Conservation (phyloP, 2,888 invertebrate genomes). For the Drosophila greeni region DNA sequence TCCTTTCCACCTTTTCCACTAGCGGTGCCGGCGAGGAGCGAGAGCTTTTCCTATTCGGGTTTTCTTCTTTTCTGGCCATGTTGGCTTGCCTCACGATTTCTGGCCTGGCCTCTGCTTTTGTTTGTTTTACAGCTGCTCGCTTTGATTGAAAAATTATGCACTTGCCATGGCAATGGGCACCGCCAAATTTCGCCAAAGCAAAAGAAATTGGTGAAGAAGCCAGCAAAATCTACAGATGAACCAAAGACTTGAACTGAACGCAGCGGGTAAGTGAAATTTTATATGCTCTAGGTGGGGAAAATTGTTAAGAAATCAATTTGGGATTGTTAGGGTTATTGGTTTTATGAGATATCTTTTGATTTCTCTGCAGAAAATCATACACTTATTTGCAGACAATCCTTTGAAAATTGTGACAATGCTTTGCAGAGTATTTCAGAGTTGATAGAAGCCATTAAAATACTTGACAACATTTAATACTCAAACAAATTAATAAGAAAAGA, state of each 20-base stretch:
- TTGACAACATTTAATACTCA: too few relatives aligned
- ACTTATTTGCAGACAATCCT: too few relatives aligned
- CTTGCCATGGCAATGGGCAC: slow-evolving; percentile 72
- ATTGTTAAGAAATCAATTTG: background rate
- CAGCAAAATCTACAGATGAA: slow-evolving; percentile 35
- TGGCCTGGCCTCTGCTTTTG: slow-evolving; percentile 49
- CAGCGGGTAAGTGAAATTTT: background rate
- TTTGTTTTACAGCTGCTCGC: slow-evolving; percentile 73
- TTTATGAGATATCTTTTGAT: background rate
- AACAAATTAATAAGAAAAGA: too few relatives aligned
- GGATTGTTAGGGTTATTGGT: background rate
- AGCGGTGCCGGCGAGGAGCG: slow-evolving; percentile 2
- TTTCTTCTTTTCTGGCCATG: slow-evolving; percentile 42
- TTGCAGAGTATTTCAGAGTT: background rate
- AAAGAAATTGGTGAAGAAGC: slow-evolving; percentile 26
- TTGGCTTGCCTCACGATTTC: slow-evolving; percentile 48
- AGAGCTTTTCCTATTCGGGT: slow-evolving; percentile 39
- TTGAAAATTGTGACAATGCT: background rate
- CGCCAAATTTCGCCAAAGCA: slow-evolving; percentile 63
- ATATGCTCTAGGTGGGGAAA: slow-evolving; percentile 11
- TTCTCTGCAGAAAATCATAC: background rate
- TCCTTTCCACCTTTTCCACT: slow-evolving; percentile 37
- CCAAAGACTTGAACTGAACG: slow-evolving; percentile 2
- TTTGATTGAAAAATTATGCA: slow-evolving; percentile 73
- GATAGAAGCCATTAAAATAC: fast-evolving